phyloP scores from a whole-genome alignment of 2,888 invertebrate genomes.

The Leucoma salicis region DNA sequence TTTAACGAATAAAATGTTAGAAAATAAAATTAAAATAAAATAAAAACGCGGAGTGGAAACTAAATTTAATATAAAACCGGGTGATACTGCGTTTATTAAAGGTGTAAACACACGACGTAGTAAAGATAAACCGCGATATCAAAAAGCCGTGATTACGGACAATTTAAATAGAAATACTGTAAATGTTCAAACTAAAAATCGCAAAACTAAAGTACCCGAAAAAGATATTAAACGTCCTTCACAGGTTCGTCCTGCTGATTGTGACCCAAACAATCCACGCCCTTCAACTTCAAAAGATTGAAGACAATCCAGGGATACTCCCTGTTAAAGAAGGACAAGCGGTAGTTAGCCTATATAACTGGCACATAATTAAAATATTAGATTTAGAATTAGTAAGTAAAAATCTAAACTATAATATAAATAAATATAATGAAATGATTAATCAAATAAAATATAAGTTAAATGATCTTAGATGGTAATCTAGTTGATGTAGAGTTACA shows the following conservation, averaged over 20 bases:
- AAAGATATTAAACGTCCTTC: conserved; percentile 28
- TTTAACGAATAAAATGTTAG: conserved; percentile 8
- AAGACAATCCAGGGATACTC: conserved; percentile 23
- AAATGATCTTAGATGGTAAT: conserved; percentile 1
- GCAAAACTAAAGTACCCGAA: conserved; percentile 18
- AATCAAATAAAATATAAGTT: background rate
- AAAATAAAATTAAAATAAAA: background rate
- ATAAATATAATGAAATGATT: background rate
- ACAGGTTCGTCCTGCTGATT: conserved; percentile 17
- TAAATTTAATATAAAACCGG: background rate
- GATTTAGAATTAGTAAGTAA: background rate
- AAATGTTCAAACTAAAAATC: conserved; percentile 1
- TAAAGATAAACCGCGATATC: conserved; percentile 12
- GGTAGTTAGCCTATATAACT: conserved; percentile 1
- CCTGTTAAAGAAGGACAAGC: conserved; percentile 20
- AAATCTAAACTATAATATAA: background rate
- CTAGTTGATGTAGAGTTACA: background rate
- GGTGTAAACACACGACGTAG: conserved; percentile 16
- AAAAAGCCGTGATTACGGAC: background rate
- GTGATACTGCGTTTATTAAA: background rate
- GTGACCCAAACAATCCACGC: conserved; percentile 5
- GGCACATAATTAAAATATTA: background rate
- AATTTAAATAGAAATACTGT: background rate
- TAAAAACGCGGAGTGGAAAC: background rate
- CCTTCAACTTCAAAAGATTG: conserved; percentile 22